Evolutionary conservation across 2,113 vertebrate genomes (phyloP).

Genomic region (Morone chrysops): DNA sequence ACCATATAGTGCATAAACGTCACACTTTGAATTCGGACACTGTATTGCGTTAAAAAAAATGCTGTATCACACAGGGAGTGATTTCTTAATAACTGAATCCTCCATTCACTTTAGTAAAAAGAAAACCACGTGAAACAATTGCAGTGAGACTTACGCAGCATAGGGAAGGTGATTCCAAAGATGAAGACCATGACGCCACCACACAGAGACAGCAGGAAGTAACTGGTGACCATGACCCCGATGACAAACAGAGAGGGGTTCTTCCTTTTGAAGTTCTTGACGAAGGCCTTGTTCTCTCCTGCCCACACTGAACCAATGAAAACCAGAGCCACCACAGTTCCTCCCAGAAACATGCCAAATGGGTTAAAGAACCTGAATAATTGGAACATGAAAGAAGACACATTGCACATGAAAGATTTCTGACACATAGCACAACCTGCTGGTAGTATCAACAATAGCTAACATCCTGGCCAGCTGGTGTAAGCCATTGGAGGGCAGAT

Average conservation of each 20-base stretch:
- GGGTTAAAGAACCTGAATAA: constrained; percentile 91
- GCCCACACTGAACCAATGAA: constrained; percentile 94
- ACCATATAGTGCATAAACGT: background rate
- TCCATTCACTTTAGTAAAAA: background rate
- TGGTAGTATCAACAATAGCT: constrained; percentile 27
- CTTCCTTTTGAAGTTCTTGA: constrained; percentile 94
- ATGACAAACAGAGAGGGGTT: constrained; percentile 91
- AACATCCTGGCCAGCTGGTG: constrained; percentile 11
- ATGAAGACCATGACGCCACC: constrained; percentile 97
- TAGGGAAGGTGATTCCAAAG: constrained; percentile 95
- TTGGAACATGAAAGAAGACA: constrained; percentile 15
- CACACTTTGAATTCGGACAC: background rate
- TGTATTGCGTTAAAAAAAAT: too few species aligned
- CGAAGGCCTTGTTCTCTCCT: constrained; percentile 91
- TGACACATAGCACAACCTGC: constrained; percentile 61
- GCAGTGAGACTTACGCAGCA: constrained; percentile 88
- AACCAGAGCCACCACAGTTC: constrained; percentile 90
- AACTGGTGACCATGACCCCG: constrained; percentile 90
- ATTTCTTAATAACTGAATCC: too few species aligned
- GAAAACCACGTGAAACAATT: background rate
- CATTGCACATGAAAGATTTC: background rate
- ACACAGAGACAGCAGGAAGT: constrained; percentile 93
- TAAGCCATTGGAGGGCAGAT: background rate
- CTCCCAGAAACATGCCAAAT: constrained; percentile 93
- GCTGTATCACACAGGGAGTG: too few species aligned